Percentiles rank a stretch among this genome's conserved stretches.
Evolutionary conservation across 2,113 vertebrate species (phyloP).

Genomic region (Myanophis thanlyinensis): DNA sequence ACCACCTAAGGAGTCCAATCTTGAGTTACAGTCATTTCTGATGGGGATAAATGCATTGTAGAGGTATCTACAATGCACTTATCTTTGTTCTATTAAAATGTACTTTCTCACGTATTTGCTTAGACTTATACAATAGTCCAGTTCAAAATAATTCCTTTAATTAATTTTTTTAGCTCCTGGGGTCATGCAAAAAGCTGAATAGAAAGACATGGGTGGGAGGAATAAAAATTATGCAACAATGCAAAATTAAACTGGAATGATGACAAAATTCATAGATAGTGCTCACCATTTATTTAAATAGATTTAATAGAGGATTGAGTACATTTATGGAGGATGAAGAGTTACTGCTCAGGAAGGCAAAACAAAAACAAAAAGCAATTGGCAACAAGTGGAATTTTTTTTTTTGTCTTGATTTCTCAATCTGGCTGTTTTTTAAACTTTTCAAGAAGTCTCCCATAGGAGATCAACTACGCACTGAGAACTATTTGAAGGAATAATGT

Average conservation of each 20-base stretch:
- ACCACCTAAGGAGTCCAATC: neutral
- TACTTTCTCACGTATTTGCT: neutral
- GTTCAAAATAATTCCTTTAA: neutral
- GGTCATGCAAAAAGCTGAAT: neutral
- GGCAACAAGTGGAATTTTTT: neutral
- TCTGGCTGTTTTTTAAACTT: neutral
- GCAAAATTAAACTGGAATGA: neutral
- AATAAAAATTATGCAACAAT: neutral
- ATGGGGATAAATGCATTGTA: neutral
- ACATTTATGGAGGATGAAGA: neutral
- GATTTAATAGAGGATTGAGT: neutral
- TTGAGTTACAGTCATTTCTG: neutral
- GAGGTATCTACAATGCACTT: no score
- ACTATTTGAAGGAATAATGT: neutral
- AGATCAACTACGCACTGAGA: neutral
- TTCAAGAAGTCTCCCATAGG: neutral
- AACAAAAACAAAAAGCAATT: neutral
- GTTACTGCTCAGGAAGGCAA: neutral
- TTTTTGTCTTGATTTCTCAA: neutral
- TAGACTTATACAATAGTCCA: neutral
- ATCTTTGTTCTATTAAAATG: neutral
- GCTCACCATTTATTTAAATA: neutral
- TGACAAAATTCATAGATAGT: neutral
- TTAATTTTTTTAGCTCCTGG: neutral
- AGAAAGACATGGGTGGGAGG: rapidly evolving